Evolutionary conservation across 64 coral and sea anemone species (phyloP).

Genomic region (Pocillopora verrucosa): DNA sequence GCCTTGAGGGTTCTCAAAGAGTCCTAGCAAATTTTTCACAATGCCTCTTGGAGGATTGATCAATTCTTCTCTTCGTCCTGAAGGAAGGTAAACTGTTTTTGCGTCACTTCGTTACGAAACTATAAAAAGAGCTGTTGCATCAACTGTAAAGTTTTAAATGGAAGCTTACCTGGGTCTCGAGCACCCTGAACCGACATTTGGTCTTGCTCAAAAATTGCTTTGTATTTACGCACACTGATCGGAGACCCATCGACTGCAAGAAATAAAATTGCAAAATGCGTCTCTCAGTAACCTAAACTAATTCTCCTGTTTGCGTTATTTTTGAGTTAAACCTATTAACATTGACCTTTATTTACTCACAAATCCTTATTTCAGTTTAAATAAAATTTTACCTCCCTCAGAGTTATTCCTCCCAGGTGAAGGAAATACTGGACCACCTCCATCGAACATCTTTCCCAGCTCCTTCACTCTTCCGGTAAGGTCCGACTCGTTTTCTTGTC

Average conservation of each 20-base stretch:
- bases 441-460: slow-evolving; percentile 32
- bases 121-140: no score
- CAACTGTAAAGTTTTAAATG: background rate
- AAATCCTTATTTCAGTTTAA: no score
- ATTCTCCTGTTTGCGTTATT: no score
- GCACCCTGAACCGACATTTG: background rate
- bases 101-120: no score
- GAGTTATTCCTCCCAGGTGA: background rate
- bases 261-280: background rate
- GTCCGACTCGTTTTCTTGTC: slow-evolving; percentile 10
- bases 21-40: slow-evolving; percentile 31
- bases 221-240: slow-evolving; percentile 28
- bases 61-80: slow-evolving; percentile 27
- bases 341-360: no score
- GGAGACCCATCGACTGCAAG: slow-evolving; percentile 26
- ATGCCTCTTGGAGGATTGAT: slow-evolving; percentile 20
- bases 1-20: slow-evolving; percentile 25
- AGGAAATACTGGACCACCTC: slow-evolving; percentile 15
- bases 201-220: slow-evolving; percentile 35
- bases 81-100: background rate
- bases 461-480: slow-evolving; percentile 29
- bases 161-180: background rate
- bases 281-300: background rate
- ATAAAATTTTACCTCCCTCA: background rate
- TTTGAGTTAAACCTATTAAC: no score